Evolutionary conservation across 2,113 vertebrate genomes (phyloP), one percentile per base, ranked within the genome.

Genomic region (Leptodactylus fuscus): DNA sequence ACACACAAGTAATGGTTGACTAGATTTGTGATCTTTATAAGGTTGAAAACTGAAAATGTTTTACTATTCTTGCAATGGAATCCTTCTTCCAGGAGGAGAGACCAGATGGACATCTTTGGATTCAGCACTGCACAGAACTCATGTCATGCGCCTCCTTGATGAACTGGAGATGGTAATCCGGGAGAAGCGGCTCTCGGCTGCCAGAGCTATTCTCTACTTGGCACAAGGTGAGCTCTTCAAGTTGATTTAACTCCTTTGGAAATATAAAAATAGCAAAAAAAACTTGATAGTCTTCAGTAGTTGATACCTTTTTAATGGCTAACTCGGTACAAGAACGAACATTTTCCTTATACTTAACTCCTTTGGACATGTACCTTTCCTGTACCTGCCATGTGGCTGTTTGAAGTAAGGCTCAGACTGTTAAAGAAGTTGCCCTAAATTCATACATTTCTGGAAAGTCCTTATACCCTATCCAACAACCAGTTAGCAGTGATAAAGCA

Each of bases 141-240:
- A 97, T 0, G 87, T 99, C 75, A 98, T 99, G 97, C 94, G 83
- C 36, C 93, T 99, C 51, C 90, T 99, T 90, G 96, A 99, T 5
- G 94, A 95, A 15, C 91, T 99, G 89, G 98, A 99, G 90, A 96
- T 99, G 89, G 97, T 97, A 29, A 95, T 94, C 91, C 91, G 96
- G 70, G 96, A 99, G 83, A 95, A 90, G 92, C 92, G 98, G 85
- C 95, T 99, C 53, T 93, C 92, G 83, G 96, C 96, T 7, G 95
- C 98, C 13, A 90, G 97, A 55, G 96, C 97, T 86, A 94, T 99
- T 88, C 96, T 99, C 44, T 99, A 99, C 88, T 90, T 99, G 91
- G 97, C 97, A 7, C 97, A 99, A 92, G 98, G 98, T 99, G 88
- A 93, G 76, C 58, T 16, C 29, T 1, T 24, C 27, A 16, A 69